A percentile compares a stretch with the other conserved stretches of the same genome.
Evolutionary conservation across 2,113 vertebrate genomes (phyloP).

Genomic region (Cinclus cinclus): DNA sequence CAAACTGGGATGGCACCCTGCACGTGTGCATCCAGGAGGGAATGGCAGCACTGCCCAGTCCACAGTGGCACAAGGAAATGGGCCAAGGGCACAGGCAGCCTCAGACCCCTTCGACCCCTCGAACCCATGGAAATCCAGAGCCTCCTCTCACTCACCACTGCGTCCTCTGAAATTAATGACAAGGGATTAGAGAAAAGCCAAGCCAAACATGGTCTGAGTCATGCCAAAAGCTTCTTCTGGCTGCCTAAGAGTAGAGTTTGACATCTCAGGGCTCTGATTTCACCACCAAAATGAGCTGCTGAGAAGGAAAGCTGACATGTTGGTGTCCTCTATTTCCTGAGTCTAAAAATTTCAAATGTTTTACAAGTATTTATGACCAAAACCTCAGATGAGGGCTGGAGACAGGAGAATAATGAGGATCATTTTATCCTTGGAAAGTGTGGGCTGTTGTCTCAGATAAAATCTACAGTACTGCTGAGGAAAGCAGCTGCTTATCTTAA

Average conservation of each 20-base stretch:
- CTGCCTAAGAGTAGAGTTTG: neutral
- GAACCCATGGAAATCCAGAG: neutral
- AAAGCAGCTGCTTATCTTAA: neutral
- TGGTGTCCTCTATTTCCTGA: neutral
- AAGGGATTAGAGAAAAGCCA: neutral
- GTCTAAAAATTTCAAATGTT: neutral
- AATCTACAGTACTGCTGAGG: neutral
- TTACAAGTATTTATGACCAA: neutral
- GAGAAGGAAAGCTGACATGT: neutral
- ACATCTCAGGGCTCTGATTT: neutral
- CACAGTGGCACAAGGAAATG: rapidly evolving
- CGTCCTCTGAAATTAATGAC: neutral
- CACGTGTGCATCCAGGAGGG: neutral
- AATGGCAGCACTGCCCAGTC: neutral
- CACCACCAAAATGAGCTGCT: neutral
- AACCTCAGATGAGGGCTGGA: neutral
- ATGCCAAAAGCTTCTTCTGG: neutral
- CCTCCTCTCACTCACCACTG: neutral
- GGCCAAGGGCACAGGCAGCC: neutral
- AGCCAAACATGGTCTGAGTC: conserved; percentile 27
- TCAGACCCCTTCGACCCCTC: neutral
- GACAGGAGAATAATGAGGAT: neutral
- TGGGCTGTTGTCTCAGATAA: neutral
- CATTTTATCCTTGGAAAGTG: neutral
- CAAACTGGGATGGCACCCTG: neutral